Evolutionary conservation across 2,797 vertebrate genomes (phyloP), one percentile per base, ranked within the genome.

Genomic region (Gila robusta): DNA sequence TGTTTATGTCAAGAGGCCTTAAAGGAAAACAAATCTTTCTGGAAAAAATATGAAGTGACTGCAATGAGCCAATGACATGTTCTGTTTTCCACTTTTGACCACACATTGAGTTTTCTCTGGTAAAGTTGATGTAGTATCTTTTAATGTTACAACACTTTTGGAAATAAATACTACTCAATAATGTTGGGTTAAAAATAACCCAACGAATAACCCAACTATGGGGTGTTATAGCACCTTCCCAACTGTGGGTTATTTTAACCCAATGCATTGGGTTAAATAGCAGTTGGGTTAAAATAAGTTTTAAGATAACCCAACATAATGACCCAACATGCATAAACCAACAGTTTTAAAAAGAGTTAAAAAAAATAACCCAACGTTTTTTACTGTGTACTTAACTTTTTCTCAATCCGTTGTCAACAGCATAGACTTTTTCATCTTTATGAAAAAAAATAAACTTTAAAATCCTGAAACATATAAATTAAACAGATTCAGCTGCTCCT

Each of bases 31-130:
- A 73, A 52, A 26, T 47, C 10, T 16, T 80, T 62, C 44, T 54
- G 56, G 52, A 39, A 79, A 74, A 79, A 81, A 81, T 67, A 81
- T 62, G 39, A 37, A 23, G 37, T 44, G 37, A 79, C 59, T 59
- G 72, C 56, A 37, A 47, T 72, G 54, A 78, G 54, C 76, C 54
- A 78, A 37, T n/a, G 35, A 39, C 35, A 52, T 26, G 0, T 64
- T 70, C 3, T 39, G 21, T 37, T 69, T 14, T 12, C 12, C 44
- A 54, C 47, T 70, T 76, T 54, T 37, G 28, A 54, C 19, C 21
- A 77, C 47, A 49, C 1, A 10, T 49, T 0, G 4, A 32, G 17
- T 32, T 79, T 54, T 70, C 5, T 35, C 14, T 26, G 21, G 47
- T 37, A 21, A 81, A 26, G 14, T n/a, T 26, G 16, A 70, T 26